Conservation (phyloP, 2,113 vertebrate species). For the Ranitomeya variabilis region DNA sequence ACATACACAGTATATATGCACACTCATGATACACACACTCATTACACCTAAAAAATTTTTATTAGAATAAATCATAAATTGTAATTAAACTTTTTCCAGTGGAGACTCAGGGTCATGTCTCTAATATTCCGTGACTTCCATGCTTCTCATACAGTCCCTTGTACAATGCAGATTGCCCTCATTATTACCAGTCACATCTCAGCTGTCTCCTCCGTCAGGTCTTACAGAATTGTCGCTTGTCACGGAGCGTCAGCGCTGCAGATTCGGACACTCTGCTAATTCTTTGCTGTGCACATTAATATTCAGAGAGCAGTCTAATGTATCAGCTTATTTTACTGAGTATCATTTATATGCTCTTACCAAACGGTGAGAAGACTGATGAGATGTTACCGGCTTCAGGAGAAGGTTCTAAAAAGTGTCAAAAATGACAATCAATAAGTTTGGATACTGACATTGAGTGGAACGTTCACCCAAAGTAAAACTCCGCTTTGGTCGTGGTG, state of each 20-base stretch:
- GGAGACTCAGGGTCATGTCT: background rate
- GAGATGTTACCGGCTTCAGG: background rate
- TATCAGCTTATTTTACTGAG: background rate
- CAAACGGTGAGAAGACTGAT: background rate
- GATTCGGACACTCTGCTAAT: background rate
- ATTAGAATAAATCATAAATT: too few relatives aligned
- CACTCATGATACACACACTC: background rate
- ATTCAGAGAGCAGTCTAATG: background rate
- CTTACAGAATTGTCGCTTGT: background rate
- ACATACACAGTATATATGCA: background rate
- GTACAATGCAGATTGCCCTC: background rate
- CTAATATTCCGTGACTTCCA: background rate
- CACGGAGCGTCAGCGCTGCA: background rate
- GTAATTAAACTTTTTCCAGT: background rate
- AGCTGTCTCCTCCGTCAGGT: background rate
- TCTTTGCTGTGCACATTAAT: background rate
- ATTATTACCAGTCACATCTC: slow-evolving; percentile 15
- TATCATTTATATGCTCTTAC: background rate
- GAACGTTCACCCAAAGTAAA: background rate
- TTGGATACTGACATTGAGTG: too few relatives aligned
- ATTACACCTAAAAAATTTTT: background rate
- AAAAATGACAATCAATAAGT: background rate
- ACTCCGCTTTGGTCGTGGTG: background rate
- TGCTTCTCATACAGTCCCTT: background rate
- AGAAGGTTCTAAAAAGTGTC: background rate